Base-by-base conservation (phyloP, 2,888 invertebrate species). In the Orchesella flavescens region DNA sequence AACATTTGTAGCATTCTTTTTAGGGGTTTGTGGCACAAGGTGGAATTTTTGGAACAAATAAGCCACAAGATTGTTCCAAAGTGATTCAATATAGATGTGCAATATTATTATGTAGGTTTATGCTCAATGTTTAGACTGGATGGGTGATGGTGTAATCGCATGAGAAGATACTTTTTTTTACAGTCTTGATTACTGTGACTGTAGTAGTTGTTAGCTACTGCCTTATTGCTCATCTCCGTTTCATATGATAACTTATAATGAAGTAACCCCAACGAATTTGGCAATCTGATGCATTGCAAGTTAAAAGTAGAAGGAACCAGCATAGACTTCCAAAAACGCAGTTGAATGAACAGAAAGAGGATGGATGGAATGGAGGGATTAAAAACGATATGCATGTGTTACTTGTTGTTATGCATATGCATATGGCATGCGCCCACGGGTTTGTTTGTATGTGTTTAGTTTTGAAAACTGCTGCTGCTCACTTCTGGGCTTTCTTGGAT, bases 21-120 rank as follows among this genome's bases (percentile, higher is more conserved):
- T 24, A 9, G 59, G 74, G 83, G 73, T 83, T 78, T 83, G 15
- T 83, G 34, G 83, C 68, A 72, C 83, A 83, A 83, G 83, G 83
- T 83, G 63, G 73, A 72, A 46, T 83, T 77, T 72, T 83, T 65
- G 76, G 69, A 69, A 34, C 66, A 74, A n/a, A 53, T 23, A 81
- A 71, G 34, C 34, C 34, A 34, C 34, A 68, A 53, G 53, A 53
- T 53, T 53, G 53, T 53, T 17, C 15, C 4, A 53, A 53, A 53
- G 53, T n/a, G 34, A 34, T 34, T 34, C 34, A 34, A 34, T 34
- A 34, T 34, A 34, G 34, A 34, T 34, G 34, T 34, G 34, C 34
- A 34, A 34, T 34, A 34, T 34, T 34, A 34, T 34, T 34, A 34
- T 34, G 34, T 34, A 34, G 34, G 34, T 34, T 34, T 34, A 34